Percentiles rank a stretch among this genome's conserved stretches.
phyloP scores from a whole-genome alignment of 2,113 vertebrate species.

The Diadophis punctatus region DNA sequence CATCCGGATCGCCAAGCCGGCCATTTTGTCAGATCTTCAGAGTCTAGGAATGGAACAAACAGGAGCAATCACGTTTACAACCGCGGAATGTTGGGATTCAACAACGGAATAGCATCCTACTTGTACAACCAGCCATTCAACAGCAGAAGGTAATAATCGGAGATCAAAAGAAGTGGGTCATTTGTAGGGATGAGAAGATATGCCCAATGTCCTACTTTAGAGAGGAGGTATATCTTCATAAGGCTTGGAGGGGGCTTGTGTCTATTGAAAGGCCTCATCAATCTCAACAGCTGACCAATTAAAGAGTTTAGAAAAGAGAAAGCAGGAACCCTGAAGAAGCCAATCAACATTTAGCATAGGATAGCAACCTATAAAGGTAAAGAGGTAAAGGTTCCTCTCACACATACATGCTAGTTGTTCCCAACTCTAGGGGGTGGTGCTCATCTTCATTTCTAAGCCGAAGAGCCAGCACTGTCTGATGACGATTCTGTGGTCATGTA shows the following conservation, averaged over 20 bases:
- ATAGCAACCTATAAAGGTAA: neutral
- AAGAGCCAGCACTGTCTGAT: no score
- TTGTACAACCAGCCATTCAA: constrained; percentile 39
- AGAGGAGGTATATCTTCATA: neutral
- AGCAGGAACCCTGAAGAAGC: neutral
- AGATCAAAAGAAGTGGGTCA: neutral
- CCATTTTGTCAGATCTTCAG: fast-evolving
- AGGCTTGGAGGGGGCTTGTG: neutral
- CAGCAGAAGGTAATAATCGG: constrained; percentile 29
- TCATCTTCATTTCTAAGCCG: no score
- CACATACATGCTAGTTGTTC: no score
- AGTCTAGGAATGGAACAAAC: neutral
- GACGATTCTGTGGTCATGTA: no score
- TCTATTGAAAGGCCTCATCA: neutral
- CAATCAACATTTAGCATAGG: neutral
- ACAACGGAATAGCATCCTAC: constrained; percentile 37
- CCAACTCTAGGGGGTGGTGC: no score
- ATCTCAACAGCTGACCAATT: neutral
- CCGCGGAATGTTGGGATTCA: neutral
- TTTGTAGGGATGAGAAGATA: neutral
- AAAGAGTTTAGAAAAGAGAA: neutral
- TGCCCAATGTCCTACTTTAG: neutral
- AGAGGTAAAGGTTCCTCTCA: no score
- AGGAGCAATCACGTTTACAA: neutral
- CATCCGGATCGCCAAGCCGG: constrained; percentile 33